Conservation (phyloP, 2,888 invertebrate species). For the Lepidonotus clava region DNA sequence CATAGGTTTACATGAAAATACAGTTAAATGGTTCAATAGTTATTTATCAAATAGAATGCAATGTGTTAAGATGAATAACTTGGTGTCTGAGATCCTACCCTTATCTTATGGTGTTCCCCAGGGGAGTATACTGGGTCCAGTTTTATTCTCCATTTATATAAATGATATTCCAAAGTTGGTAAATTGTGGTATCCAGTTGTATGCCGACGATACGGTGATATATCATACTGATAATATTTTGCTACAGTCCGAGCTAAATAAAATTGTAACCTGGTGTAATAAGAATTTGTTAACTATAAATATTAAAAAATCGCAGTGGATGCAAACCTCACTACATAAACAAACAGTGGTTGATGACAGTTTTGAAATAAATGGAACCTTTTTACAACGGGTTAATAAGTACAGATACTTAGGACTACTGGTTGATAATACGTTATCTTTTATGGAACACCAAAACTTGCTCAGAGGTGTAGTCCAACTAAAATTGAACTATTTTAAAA, state of each 20-base stretch:
- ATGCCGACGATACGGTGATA: slow-evolving; percentile 9
- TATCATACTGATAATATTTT: not conserved
- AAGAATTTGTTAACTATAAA: not conserved
- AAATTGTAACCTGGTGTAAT: not conserved
- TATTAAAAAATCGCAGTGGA: not conserved
- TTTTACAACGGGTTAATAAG: too few relatives aligned
- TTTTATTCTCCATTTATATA: not conserved
- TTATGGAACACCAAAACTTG: too few relatives aligned
- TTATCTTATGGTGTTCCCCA: not conserved
- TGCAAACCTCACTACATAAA: too few relatives aligned
- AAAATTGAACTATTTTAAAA: too few relatives aligned
- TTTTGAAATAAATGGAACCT: too few relatives aligned
- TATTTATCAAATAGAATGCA: not conserved
- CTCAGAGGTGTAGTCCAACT: too few relatives aligned
- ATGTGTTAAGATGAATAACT: not conserved
- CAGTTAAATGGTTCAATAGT: not conserved
- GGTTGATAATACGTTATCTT: too few relatives aligned
- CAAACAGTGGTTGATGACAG: too few relatives aligned
- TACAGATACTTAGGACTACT: too few relatives aligned
- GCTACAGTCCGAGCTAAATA: not conserved
- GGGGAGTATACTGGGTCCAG: not conserved
- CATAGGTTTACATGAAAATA: not conserved
- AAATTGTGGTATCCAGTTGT: not conserved
- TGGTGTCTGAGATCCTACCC: not conserved
- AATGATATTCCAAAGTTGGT: not conserved